Base-by-base conservation (phyloP, 2,113 vertebrate species). In the Romanogobio albipinnatus region DNA sequence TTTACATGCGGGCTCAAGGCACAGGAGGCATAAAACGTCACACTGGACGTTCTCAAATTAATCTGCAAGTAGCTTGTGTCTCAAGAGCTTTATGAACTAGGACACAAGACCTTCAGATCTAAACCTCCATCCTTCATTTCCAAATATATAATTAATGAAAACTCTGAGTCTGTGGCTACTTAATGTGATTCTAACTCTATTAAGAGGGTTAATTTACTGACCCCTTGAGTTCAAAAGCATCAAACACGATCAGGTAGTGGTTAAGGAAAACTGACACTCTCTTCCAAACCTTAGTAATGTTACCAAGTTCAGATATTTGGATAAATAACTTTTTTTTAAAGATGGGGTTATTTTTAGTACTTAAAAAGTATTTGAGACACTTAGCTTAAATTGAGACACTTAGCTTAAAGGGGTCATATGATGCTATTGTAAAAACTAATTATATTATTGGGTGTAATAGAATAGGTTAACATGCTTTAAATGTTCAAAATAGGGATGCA, bases 71-170 rank as follows among this genome's bases (percentile, higher is more conserved):
- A 26, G 76, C 56, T 79, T 79, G 76, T 5, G 76, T 79, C 76
- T 79, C 76, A 5, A 59, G 76, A 79, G 76, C 36, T 79, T 79
- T 61, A 79, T 62, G 76, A 79, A 79, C 76, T 79, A 79, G 76
- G 76, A 79, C 76, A 79, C 36, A 17, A 79, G 76, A 43, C 36
- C 36, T 61, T 79, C 77, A 62, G 77, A 79, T 29, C 36, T 79
- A 62, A 79, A 29, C 58, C 56, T 17, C 76, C 36, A 79, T 15
- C 56, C 22, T 11, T 59, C 53, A 59, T 78, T 5, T 61, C 10
- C 22, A 61, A 11, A 79, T n/a, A 45, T 45, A 26, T 78, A 61
- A 78, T 61, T 61, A 61, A 79, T 62, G n/a, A 17, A 77, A 58
- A 7, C 11, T 45, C 11, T 9, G 36, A 17, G 39, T 61, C 19